Evolutionary conservation across 2,113 vertebrate species (phyloP).

Genomic region (Tamias sibiricus): DNA sequence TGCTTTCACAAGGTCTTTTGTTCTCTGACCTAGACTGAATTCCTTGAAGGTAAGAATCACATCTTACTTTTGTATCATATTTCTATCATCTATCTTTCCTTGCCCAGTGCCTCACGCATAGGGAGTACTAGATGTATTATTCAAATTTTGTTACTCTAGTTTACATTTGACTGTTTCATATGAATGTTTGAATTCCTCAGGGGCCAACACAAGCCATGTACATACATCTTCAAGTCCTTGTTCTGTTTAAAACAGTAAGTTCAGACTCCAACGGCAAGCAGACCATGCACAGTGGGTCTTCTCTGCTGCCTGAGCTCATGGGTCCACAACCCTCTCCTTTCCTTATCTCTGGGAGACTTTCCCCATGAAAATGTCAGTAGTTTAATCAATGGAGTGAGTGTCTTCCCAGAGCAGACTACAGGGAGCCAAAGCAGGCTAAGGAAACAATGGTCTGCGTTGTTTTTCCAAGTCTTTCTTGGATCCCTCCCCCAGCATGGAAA

Average conservation of each 20-base stretch:
- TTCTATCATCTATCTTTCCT: neutral
- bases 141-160: neutral
- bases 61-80: neutral
- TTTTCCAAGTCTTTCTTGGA: slow-evolving; percentile 11
- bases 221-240: neutral
- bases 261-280: neutral
- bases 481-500: slow-evolving; percentile 52
- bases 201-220: neutral
- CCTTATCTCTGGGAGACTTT: slow-evolving; percentile 9
- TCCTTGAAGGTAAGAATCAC: neutral
- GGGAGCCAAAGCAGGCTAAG: slow-evolving; percentile 52
- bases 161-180: neutral
- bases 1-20: neutral
- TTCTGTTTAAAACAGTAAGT: neutral
- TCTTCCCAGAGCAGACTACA: slow-evolving; percentile 53
- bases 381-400: slow-evolving; percentile 61
- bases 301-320: neutral
- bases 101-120: neutral
- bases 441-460: slow-evolving; percentile 60
- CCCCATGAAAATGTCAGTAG: slow-evolving; percentile 42
- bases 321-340: neutral
- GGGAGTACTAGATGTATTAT: neutral
- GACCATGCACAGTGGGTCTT: neutral
- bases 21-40: neutral
- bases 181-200: neutral